Percentiles rank a stretch among this genome's conserved stretches.
Conservation (phyloP, 2,113 vertebrate genomes). For the Stomatorhinus ivindoensis region DNA sequence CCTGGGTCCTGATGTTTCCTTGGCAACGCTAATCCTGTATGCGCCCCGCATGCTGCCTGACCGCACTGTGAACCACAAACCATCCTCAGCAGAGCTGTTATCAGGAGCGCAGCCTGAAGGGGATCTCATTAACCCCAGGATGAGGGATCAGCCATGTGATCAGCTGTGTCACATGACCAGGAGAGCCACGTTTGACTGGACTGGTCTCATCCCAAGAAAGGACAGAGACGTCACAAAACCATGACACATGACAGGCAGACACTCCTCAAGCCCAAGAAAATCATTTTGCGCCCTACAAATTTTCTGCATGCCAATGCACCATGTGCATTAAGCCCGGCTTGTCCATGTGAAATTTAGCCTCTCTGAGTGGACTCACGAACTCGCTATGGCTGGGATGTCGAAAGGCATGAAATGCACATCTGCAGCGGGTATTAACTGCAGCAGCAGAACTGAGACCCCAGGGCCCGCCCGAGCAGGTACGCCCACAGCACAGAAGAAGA, state of each 20-base stretch:
- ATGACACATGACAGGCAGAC: background rate
- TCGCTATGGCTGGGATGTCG: background rate
- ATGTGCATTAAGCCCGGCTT: background rate
- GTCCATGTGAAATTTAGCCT: background rate
- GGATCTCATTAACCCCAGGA: background rate
- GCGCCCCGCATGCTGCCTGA: background rate
- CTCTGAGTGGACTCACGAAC: background rate
- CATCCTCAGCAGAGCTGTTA: background rate
- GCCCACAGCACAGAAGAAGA: background rate
- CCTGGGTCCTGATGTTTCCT: background rate
- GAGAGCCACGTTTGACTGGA: background rate
- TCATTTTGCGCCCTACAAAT: background rate
- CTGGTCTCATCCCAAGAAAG: background rate
- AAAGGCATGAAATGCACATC: background rate
- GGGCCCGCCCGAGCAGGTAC: background rate
- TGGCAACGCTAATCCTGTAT: background rate
- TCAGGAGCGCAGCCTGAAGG: background rate
- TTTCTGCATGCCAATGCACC: background rate
- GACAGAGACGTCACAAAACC: background rate
- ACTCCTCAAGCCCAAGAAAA: background rate
- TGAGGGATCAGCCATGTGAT: background rate
- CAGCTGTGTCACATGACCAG: background rate
- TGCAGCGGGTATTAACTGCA: background rate
- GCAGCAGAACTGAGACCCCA: background rate
- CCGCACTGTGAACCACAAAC: background rate